phyloP scores from a whole-genome alignment of 2,113 vertebrate genomes.

The Pogonocichla stellata region DNA sequence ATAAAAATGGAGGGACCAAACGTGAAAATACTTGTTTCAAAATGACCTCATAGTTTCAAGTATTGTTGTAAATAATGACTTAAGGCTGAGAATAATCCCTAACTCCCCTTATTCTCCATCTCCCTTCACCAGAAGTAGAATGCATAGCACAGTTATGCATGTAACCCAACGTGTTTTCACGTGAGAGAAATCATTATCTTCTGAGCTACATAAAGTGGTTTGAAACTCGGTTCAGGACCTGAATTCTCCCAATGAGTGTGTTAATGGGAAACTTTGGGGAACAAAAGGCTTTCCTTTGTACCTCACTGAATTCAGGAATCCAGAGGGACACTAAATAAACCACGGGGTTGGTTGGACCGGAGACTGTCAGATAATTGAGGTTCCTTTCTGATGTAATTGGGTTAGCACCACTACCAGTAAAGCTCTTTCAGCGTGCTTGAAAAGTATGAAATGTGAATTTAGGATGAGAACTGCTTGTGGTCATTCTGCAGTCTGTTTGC shows the following conservation, averaged over 20 bases:
- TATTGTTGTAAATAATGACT: neutral
- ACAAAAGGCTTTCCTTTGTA: neutral
- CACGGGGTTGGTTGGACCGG: accelerated
- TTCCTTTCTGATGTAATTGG: neutral
- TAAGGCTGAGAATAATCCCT: neutral
- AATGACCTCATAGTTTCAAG: neutral
- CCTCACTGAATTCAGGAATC: neutral
- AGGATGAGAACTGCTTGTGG: neutral
- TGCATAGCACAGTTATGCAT: neutral
- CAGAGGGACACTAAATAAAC: neutral
- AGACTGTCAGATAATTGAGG: neutral
- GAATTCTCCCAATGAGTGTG: neutral
- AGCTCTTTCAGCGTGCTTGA: neutral
- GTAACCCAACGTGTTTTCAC: neutral
- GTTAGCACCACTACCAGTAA: neutral
- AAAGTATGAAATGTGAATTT: neutral
- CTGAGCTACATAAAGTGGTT: neutral
- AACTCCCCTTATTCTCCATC: neutral
- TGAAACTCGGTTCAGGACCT: neutral
- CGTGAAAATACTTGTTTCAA: neutral
- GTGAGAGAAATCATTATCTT: neutral
- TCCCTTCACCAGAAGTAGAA: neutral
- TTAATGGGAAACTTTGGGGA: neutral
- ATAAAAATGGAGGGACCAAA: neutral
- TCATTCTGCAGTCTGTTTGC: neutral